Conservation (phyloP, 2,888 invertebrate species). For the Pinctada fucata region DNA sequence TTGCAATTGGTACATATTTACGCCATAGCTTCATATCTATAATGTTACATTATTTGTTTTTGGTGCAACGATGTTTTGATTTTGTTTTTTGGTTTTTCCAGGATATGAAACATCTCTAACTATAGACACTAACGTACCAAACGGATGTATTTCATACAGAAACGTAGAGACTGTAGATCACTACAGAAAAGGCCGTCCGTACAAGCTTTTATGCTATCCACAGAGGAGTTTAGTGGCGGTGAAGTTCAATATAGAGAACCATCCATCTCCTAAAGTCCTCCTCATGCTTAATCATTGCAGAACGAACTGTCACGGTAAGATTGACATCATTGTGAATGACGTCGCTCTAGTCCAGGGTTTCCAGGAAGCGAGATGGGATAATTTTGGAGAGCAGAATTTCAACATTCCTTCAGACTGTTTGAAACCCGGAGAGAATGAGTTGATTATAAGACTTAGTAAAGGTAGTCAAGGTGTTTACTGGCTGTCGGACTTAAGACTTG, state of each 20-base stretch:
- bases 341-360: slow-evolving; percentile 2
- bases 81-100: no score
- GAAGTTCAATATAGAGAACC: neutral
- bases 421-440: slow-evolving; percentile 4
- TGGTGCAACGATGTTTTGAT: no score
- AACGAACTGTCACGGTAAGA: slow-evolving; percentile 22
- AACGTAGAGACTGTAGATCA: slow-evolving; percentile 20
- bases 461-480: slow-evolving; percentile 29
- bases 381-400: slow-evolving; percentile 28
- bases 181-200: slow-evolving; percentile 25
- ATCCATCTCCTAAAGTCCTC: neutral
- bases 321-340: slow-evolving; percentile 24
- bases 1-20: no score
- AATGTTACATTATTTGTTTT: no score
- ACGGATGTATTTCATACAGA: neutral
- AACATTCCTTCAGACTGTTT: slow-evolving; percentile 18
- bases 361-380: slow-evolving; percentile 6
- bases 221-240: slow-evolving; percentile 17
- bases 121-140: slow-evolving; percentile 14
- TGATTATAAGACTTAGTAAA: slow-evolving; percentile 15
- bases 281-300: slow-evolving; percentile 23
- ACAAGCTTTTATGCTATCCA: slow-evolving; percentile 25
- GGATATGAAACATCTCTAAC: neutral
- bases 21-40: no score
- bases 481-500: slow-evolving; percentile 22